Evolutionary conservation across 2,113 vertebrate species (phyloP).

Genomic region (Tiliqua scincoides): DNA sequence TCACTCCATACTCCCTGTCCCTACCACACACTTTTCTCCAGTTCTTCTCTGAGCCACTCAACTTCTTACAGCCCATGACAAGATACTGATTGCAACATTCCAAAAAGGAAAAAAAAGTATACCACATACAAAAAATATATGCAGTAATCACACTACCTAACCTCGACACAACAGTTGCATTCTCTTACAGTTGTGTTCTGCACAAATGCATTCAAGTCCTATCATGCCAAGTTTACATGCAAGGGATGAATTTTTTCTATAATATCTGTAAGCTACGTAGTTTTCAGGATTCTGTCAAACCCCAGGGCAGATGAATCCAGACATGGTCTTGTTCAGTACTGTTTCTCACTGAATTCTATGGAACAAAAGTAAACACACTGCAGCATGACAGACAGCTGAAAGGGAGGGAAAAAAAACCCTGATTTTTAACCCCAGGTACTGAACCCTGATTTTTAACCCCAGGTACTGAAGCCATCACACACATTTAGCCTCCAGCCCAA

Average conservation of each 20-base stretch:
- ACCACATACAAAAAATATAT: background rate
- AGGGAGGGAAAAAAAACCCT: too few species aligned
- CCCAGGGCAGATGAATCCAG: too few species aligned
- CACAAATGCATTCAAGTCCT: background rate
- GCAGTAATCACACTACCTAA: background rate
- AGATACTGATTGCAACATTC: background rate
- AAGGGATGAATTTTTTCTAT: too few species aligned
- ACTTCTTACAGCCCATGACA: background rate
- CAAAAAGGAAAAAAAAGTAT: background rate
- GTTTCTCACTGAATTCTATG: background rate
- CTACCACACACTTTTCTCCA: background rate
- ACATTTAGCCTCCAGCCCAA: background rate
- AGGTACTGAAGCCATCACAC: background rate
- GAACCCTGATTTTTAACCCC: background rate
- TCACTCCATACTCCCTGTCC: background rate
- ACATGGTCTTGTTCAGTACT: too few species aligned
- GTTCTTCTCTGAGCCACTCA: background rate
- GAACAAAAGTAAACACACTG: background rate
- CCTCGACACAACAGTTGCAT: too few species aligned
- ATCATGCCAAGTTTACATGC: background rate
- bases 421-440: too few species aligned
- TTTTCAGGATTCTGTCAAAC: background rate
- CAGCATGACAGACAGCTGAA: background rate
- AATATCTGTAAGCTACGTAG: too few species aligned
- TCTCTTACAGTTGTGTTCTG: too few species aligned